These are phyloP conservation scores for Nemurella pictetii DNA, from an alignment of 2,888 invertebrate species.

Conservation along the genomic window DNA sequence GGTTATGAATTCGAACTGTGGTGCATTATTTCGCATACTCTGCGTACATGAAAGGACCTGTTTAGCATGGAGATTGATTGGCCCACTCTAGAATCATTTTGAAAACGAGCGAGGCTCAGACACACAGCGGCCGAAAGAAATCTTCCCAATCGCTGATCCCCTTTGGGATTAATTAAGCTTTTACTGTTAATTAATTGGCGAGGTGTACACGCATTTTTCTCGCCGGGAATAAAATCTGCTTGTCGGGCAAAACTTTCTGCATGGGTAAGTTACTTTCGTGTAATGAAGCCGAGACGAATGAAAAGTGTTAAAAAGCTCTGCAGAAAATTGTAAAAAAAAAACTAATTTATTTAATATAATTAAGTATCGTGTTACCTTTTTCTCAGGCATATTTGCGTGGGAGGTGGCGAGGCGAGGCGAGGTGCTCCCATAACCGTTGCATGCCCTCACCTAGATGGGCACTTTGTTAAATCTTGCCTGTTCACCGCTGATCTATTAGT, in stretches of 20 bases:
- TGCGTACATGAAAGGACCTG: background rate
- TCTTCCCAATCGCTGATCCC: background rate
- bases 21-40: background rate
- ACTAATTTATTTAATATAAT: background rate
- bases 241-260: background rate
- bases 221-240: background rate
- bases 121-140: background rate
- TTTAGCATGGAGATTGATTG: background rate
- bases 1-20: background rate
- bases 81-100: background rate
- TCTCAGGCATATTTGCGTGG: background rate
- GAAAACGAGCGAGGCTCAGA: background rate
- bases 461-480: background rate
- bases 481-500: slow-evolving; percentile 6
- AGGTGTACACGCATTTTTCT: background rate
- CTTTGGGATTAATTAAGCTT: background rate
- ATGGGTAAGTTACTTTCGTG: background rate
- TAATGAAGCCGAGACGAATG: background rate
- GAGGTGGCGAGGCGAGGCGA: background rate
- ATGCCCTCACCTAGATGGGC: background rate
- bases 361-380: background rate
- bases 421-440: background rate
- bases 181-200: background rate
- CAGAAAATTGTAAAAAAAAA: background rate
- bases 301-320: background rate